phyloP scores from a whole-genome alignment of 2,888 invertebrate species.

The Stenotaenia linearis region DNA sequence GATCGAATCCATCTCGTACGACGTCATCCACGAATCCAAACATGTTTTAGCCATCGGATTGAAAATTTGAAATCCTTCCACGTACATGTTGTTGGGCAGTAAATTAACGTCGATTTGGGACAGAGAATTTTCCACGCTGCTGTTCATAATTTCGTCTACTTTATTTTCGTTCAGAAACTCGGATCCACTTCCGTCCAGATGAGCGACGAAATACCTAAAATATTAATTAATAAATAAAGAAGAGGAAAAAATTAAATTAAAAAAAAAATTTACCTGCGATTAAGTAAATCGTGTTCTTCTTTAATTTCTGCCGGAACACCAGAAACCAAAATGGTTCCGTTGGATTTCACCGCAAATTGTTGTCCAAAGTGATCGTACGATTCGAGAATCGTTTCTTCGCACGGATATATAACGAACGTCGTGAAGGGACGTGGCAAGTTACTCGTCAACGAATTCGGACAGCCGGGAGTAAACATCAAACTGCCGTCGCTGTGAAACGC shows the following conservation, averaged over 20 bases:
- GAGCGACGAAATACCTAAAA: constrained; percentile 7
- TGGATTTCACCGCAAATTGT: background rate
- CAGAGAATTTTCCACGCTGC: background rate
- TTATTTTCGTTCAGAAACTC: background rate
- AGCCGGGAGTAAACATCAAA: background rate
- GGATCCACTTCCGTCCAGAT: background rate
- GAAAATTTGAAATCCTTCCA: background rate
- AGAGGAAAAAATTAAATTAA: background rate
- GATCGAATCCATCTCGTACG: background rate
- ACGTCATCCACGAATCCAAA: background rate
- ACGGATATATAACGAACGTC: background rate
- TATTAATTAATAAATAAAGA: too few relatives aligned
- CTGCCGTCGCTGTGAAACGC: background rate
- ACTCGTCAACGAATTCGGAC: background rate
- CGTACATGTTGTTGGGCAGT: background rate
- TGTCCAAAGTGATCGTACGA: background rate
- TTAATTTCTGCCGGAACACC: background rate
- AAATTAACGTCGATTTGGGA: background rate
- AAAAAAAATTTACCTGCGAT: background rate
- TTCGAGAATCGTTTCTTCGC: background rate
- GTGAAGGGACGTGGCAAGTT: background rate
- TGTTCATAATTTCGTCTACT: background rate
- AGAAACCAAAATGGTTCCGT: background rate
- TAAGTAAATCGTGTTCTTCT: background rate
- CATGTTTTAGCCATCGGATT: background rate